Percentiles rank a stretch among this genome's conserved stretches.
Conservation (phyloP, 2,797 vertebrate genomes). For the Oreochromis mossambicus region DNA sequence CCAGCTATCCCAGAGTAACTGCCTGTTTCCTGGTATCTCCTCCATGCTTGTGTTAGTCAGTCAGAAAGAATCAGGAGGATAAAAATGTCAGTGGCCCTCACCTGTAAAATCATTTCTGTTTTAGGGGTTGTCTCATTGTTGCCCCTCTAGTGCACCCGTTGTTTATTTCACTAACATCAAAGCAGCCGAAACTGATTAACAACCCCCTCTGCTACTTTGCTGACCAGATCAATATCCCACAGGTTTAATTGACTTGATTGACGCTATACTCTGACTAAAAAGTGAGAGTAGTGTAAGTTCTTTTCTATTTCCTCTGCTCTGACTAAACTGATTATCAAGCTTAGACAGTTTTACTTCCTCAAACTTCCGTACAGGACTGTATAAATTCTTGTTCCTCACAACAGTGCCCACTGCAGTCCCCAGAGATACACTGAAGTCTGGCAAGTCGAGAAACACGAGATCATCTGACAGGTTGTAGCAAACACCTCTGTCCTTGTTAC, state of each 20-base stretch:
- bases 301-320: not conserved
- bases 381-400: not conserved
- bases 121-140: not conserved
- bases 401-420: not conserved
- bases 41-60: fast-evolving
- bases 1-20: not conserved
- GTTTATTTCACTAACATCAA: not conserved
- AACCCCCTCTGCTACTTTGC: not conserved
- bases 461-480: not conserved
- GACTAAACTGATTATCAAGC: not conserved
- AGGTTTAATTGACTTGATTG: not conserved
- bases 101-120: fast-evolving
- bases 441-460: not conserved
- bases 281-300: not conserved
- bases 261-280: not conserved
- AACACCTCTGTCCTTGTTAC: not conserved
- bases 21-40: not conserved
- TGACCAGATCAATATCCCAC: not conserved
- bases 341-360: not conserved
- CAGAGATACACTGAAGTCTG: fast-evolving
- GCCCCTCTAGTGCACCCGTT: not conserved
- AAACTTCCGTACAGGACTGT: not conserved
- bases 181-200: not conserved
- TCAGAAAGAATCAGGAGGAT: not conserved
- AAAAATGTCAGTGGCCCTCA: fast-evolving